These are phyloP conservation scores for Thumatha senex DNA, from an alignment of 2,888 invertebrate genomes.

Conservation along the genomic window DNA sequence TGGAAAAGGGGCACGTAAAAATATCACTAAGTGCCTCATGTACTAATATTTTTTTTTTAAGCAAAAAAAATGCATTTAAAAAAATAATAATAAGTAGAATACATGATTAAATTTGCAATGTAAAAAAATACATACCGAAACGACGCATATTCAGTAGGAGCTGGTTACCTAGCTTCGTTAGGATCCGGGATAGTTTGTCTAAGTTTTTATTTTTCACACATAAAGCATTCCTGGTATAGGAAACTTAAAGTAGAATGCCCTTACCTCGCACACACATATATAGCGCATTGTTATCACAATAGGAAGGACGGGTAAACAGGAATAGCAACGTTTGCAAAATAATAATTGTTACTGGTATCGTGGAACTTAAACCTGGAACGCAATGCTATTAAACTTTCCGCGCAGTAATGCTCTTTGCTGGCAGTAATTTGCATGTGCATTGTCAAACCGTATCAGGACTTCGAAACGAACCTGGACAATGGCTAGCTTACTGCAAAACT, in stretches of 20 bases:
- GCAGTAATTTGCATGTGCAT: conserved; percentile 79
- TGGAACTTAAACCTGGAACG: conserved; percentile 55
- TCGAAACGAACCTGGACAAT: conserved; percentile 63
- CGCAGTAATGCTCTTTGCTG: conserved; percentile 65
- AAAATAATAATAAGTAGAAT: too few relatives aligned
- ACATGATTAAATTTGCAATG: too few relatives aligned
- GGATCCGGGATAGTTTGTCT: not conserved
- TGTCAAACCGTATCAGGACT: conserved; percentile 78
- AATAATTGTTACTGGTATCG: conserved; percentile 67
- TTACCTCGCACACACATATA: conserved; percentile 32
- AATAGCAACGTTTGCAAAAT: conserved; percentile 49
- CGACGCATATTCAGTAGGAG: too few relatives aligned
- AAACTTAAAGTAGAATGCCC: conserved; percentile 37
- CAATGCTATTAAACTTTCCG: conserved; percentile 74
- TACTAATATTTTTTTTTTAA: too few relatives aligned
- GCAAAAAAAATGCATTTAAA: too few relatives aligned
- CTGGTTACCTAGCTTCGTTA: too few relatives aligned
- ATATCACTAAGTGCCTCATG: too few relatives aligned
- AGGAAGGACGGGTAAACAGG: conserved; percentile 47
- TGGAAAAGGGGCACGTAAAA: too few relatives aligned
- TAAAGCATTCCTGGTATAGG: conserved; percentile 27
- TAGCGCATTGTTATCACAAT: conserved; percentile 45
- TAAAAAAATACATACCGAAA: too few relatives aligned
- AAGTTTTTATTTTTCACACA: conserved; percentile 30
- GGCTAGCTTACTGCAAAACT: conserved; percentile 62